These are phyloP conservation scores for Myopa tessellatipennis DNA, from an alignment of 2,888 invertebrate genomes.

Conservation along the genomic window DNA sequence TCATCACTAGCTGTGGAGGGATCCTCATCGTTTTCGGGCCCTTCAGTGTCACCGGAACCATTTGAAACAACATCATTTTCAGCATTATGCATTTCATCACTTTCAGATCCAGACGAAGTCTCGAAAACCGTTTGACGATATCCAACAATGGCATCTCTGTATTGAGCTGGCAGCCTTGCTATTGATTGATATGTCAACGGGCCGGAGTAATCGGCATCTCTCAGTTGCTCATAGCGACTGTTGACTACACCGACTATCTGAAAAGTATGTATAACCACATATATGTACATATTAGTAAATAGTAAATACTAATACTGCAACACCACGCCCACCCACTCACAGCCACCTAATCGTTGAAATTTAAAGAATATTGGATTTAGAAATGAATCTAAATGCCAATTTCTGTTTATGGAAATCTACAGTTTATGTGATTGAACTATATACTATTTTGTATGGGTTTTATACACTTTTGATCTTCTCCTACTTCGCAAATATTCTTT, in stretches of 20 bases:
- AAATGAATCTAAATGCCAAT: too few relatives aligned
- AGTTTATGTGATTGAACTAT: too few relatives aligned
- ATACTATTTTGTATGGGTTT: too few relatives aligned
- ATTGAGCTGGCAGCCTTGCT: slow-evolving; percentile 84
- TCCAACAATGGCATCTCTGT: slow-evolving; percentile 79
- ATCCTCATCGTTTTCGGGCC: slow-evolving; percentile 76
- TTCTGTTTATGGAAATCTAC: too few relatives aligned
- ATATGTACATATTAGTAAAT: not conserved
- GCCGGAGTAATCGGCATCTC: slow-evolving; percentile 84
- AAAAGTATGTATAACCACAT: not conserved
- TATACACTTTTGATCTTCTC: too few relatives aligned
- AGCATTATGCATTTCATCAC: slow-evolving; percentile 79
- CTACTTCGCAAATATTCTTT: too few relatives aligned
- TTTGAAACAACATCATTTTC: slow-evolving; percentile 79
- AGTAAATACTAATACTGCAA: not conserved
- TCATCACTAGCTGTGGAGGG: slow-evolving; percentile 70
- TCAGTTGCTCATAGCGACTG: slow-evolving; percentile 74
- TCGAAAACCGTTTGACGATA: slow-evolving; percentile 76
- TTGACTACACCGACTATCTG: slow-evolving; percentile 74
- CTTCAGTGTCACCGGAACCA: slow-evolving; percentile 76
- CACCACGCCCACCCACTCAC: too few relatives aligned
- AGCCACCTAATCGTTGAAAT: too few relatives aligned
- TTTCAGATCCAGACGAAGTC: slow-evolving; percentile 71
- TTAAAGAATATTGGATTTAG: too few relatives aligned
- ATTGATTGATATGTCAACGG: slow-evolving; percentile 87